Evolutionary conservation across 2,888 invertebrate genomes (phyloP).

Genomic region (Hylaea fasciaria): DNA sequence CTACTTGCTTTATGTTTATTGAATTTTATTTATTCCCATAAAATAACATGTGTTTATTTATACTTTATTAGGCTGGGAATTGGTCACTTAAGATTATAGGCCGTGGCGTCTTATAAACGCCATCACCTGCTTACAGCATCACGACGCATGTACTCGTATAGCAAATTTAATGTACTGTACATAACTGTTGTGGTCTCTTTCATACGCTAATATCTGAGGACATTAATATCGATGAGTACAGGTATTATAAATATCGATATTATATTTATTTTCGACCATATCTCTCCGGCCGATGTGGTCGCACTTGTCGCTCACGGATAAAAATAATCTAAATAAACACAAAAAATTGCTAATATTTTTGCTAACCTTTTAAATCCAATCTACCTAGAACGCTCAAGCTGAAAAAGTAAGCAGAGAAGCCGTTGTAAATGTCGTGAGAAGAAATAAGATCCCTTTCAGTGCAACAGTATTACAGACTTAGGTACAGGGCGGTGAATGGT

Average conservation of each 20-base stretch:
- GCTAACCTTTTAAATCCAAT: neutral
- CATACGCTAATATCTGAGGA: too few species aligned
- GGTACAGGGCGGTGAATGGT: slow-evolving; percentile 32
- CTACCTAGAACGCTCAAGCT: neutral
- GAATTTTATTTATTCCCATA: slow-evolving; percentile 54
- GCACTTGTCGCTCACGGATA: too few species aligned
- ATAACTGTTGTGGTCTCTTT: too few species aligned
- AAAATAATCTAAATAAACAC: too few species aligned
- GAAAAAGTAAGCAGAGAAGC: slow-evolving; percentile 1
- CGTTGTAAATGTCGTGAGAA: slow-evolving; percentile 10
- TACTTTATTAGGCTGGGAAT: slow-evolving; percentile 13
- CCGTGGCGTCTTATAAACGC: too few species aligned
- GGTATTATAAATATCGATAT: too few species aligned
- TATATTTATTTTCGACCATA: too few species aligned
- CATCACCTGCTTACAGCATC: too few species aligned
- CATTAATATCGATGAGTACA: too few species aligned
- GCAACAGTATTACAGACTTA: slow-evolving; percentile 15
- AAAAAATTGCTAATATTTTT: slow-evolving; percentile 1
- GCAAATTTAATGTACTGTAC: too few species aligned
- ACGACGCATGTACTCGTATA: too few species aligned
- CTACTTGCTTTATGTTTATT: slow-evolving; percentile 71
- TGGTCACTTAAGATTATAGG: neutral
- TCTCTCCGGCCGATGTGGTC: too few species aligned
- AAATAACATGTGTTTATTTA: slow-evolving; percentile 20
- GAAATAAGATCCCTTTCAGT: slow-evolving; percentile 15